Evolutionary conservation across 2,797 vertebrate species (phyloP).

Genomic region (Spondyliosoma cantharus): DNA sequence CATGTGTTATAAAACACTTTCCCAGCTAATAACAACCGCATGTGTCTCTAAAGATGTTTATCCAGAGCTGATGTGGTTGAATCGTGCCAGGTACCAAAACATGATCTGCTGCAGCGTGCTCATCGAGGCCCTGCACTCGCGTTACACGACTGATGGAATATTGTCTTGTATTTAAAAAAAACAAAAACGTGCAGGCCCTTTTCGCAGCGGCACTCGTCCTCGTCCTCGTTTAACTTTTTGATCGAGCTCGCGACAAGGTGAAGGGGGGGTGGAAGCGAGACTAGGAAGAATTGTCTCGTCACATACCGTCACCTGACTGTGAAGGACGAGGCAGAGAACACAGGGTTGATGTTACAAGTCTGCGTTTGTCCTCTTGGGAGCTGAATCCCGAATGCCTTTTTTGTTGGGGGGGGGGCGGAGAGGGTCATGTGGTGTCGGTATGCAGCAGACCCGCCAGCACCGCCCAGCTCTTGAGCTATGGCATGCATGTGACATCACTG

Average conservation of each 20-base stretch:
- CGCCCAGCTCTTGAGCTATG: conserved; percentile 37
- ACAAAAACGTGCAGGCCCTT: not conserved
- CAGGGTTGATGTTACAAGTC: conserved; percentile 24
- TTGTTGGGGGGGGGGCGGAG: not conserved
- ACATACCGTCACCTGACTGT: conserved; percentile 62
- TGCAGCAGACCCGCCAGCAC: conserved; percentile 39
- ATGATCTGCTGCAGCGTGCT: conserved; percentile 12
- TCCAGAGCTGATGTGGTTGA: conserved; percentile 18
- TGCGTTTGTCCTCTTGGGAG: conserved; percentile 18
- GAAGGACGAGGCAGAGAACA: conserved; percentile 46
- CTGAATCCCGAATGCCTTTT: conserved; percentile 28
- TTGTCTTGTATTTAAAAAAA: conserved; percentile 15
- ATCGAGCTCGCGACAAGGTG: conserved; percentile 28
- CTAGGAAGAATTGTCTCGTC: conserved; percentile 14
- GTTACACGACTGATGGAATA: conserved; percentile 30
- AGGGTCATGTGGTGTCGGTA: conserved; percentile 68
- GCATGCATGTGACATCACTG: conserved; percentile 67
- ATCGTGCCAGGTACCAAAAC: conserved; percentile 25
- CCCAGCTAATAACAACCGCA: conserved; percentile 12
- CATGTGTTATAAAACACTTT: conserved; percentile 28
- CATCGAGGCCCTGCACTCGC: conserved; percentile 3
- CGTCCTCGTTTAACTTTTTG: conserved; percentile 1
- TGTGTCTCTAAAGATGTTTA: conserved; percentile 34
- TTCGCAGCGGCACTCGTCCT: conserved; percentile 16
- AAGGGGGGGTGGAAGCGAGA: conserved; percentile 17